Evolutionary conservation across 2,113 vertebrate species (phyloP).

Genomic region (Urocynchramus pylzowi): DNA sequence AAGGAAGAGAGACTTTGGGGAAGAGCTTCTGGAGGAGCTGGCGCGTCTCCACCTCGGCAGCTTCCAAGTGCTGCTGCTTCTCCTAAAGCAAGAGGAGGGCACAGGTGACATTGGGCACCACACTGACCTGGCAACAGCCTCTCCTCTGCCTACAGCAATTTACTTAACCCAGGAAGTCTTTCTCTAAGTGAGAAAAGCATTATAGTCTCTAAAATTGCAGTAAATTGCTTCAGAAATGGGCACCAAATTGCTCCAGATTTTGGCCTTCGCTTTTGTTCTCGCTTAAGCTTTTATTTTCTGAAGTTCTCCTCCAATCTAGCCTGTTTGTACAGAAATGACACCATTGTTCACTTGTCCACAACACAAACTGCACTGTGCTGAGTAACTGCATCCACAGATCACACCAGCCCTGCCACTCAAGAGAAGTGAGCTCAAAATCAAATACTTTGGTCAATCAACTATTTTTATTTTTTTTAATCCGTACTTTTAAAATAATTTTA

Average conservation of each 20-base stretch:
- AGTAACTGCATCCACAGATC: background rate
- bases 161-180: background rate
- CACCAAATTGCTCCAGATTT: background rate
- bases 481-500: background rate
- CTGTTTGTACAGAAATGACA: background rate
- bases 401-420: background rate
- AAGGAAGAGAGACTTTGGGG: conserved; percentile 85
- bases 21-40: conserved; percentile 87
- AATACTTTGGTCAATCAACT: background rate
- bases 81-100: conserved; percentile 75
- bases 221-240: background rate
- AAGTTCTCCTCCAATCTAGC: background rate
- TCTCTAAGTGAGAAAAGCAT: background rate
- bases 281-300: background rate
- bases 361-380: background rate
- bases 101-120: background rate
- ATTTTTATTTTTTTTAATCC: background rate
- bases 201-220: background rate
- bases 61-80: conserved; percentile 78
- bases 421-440: background rate
- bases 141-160: background rate
- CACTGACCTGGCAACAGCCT: background rate
- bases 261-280: background rate
- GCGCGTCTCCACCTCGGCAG: conserved; percentile 81
- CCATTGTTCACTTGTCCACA: background rate